Evolutionary conservation across 1,140 invertebrate genomes (phyloP).

Genomic region (Battus philenor): DNA sequence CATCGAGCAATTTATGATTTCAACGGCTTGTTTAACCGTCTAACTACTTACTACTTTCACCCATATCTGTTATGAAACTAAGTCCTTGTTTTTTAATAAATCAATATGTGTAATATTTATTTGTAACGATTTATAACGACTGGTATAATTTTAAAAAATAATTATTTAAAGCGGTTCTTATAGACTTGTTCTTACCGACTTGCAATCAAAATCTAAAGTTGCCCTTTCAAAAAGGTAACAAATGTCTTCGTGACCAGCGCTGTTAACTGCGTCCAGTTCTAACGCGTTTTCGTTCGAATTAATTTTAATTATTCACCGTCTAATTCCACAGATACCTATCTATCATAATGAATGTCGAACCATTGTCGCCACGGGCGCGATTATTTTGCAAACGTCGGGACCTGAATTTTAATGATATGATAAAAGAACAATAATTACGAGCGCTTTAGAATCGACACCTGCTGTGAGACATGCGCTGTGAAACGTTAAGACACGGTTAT

Average conservation of each 20-base stretch:
- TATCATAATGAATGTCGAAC: slow-evolving; percentile 29
- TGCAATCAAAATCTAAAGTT: background rate
- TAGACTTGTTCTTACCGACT: slow-evolving; percentile 5
- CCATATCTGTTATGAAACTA: too few relatives aligned
- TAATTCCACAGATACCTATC: slow-evolving; percentile 20
- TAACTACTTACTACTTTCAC: too few relatives aligned
- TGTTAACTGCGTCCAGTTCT: background rate
- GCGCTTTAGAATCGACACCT: slow-evolving; percentile 18
- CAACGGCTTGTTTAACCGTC: too few relatives aligned
- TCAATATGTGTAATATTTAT: too few relatives aligned
- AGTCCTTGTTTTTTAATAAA: too few relatives aligned
- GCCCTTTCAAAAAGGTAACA: slow-evolving; percentile 11
- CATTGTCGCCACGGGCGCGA: slow-evolving; percentile 21
- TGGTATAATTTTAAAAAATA: too few relatives aligned
- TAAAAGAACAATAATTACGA: slow-evolving; percentile 23
- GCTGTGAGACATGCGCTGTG: slow-evolving; percentile 14
- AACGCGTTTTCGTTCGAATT: slow-evolving; percentile 8
- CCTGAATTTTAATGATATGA: slow-evolving; percentile 15
- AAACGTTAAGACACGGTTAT: slow-evolving; percentile 9
- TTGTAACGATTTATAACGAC: too few relatives aligned
- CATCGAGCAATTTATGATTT: too few relatives aligned
- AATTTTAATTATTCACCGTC: slow-evolving; percentile 12
- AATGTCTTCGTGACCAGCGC: slow-evolving; percentile 7
- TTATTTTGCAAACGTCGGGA: slow-evolving; percentile 20
- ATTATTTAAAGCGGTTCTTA: too few relatives aligned